These are phyloP conservation scores for Artibeus lituratus DNA, from an alignment of 2,797 vertebrate genomes.

Conservation along the genomic window DNA sequence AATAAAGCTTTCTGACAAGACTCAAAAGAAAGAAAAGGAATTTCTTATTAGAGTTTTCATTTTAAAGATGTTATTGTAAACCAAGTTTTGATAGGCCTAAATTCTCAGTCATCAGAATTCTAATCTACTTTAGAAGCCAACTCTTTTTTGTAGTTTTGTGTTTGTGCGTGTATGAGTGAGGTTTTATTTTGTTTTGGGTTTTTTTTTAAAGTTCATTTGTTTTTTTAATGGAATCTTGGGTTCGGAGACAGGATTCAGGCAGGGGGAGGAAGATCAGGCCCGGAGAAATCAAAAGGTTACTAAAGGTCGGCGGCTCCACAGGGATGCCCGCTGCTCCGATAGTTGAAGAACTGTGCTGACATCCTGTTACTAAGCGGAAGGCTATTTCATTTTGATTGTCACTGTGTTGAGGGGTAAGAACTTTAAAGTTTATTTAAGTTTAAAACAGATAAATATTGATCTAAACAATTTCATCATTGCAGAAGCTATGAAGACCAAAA, in stretches of 20 bases:
- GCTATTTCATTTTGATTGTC: not conserved
- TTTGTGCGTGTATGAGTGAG: not conserved
- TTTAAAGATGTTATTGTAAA: not conserved
- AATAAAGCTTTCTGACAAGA: not conserved
- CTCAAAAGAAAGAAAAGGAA: not conserved
- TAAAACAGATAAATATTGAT: not conserved
- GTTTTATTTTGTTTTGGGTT: not conserved
- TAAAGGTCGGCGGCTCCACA: not conserved
- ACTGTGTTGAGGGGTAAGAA: not conserved
- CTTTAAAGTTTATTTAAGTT: not conserved
- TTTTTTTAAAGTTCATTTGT: not conserved
- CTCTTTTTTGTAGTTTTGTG: not conserved
- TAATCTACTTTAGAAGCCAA: not conserved
- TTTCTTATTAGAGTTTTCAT: not conserved
- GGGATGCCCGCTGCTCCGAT: not conserved
- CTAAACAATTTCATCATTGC: not conserved
- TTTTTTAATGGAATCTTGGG: not conserved
- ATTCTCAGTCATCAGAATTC: not conserved
- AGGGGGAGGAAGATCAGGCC: not conserved
- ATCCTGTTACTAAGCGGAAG: not conserved
- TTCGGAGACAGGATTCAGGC: not conserved
- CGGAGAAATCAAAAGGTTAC: not conserved
- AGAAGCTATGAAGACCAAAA: not conserved
- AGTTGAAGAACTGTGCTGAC: not conserved
- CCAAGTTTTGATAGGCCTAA: not conserved